Conservation (phyloP, 1,140 invertebrate genomes). For the Diplogasteroides magnus region DNA sequence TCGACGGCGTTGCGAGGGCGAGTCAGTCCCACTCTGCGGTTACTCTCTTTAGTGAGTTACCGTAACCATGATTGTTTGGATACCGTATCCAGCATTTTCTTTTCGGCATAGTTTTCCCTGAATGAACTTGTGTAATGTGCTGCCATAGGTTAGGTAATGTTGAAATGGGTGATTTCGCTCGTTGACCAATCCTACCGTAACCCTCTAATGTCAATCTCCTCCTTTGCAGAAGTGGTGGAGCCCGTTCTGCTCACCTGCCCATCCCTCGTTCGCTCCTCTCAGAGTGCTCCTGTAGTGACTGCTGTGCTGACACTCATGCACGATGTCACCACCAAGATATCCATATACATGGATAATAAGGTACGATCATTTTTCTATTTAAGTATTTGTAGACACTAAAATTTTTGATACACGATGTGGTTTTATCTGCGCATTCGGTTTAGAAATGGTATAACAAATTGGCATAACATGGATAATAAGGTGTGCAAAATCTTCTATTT, state of each 20-base stretch:
- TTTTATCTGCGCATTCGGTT: too few relatives aligned
- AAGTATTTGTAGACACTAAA: not conserved
- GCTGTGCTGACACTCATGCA: conserved; percentile 20
- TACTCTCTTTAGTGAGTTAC: conserved; percentile 22
- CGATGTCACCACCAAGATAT: conserved; percentile 23
- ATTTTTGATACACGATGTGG: too few relatives aligned
- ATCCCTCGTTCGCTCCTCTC: not conserved
- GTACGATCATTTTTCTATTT: not conserved
- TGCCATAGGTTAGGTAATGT: too few relatives aligned
- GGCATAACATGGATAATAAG: too few relatives aligned
- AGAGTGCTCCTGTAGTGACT: conserved; percentile 7
- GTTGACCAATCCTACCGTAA: not conserved
- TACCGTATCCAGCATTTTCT: too few relatives aligned
- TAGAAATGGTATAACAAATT: too few relatives aligned
- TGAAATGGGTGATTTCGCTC: too few relatives aligned
- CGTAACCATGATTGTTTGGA: not conserved
- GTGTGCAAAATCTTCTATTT: too few relatives aligned
- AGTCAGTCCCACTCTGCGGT: conserved; percentile 16
- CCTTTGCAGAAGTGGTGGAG: not conserved
- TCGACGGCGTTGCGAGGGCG: conserved; percentile 28
- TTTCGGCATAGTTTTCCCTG: too few relatives aligned
- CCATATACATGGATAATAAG: conserved; percentile 22
- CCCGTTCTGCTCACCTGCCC: not conserved
- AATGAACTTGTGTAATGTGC: too few relatives aligned
- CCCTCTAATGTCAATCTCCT: not conserved